Evolutionary conservation across 2,888 invertebrate genomes (phyloP), one percentile per base, ranked within the genome.

Genomic region (Dascillus cervinus): DNA sequence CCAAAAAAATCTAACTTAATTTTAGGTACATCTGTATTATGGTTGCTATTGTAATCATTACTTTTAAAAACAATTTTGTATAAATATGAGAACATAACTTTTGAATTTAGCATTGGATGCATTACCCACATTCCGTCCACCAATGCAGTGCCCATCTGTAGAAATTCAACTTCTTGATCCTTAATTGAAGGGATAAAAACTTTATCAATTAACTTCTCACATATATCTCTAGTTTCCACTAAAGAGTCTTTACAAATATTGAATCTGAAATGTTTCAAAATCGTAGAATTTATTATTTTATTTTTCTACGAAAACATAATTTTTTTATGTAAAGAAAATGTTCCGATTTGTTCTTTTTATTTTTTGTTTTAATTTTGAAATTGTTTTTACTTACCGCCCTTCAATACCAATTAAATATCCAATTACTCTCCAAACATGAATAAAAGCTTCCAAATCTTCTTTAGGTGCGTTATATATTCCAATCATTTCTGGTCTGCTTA

Each of bases 361-460:
- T 11, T 9, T 24, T 31, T 6, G 22, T 5, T 10, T n/a, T 13
- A 22, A 17, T 3, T 13, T 6, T 22, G 10, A n/a, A 10, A 6
- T 13, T 12, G 10, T 15, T 21, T n/a, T 15, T 34, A 51, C 58
- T 56, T 47, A 82, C 79, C 72, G 77, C 47, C 92, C 88, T 44
- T 86, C 76, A 37, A 92, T 76, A 2, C 94, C 94, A 41, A 92
- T 69, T 56, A 87, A 65, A 53, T 80, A 71, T 0, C 89, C 90
- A 24, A 92, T 69, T 1, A 84, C 81, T 39, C 80, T 74, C 92
- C 91, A 92, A 53, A 87, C 73, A 59, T 92, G 88, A 3, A 84
- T 66, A 39, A 85, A 82, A 1, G 78, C 82, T 28, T 83, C 81
- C 51, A 85, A 69, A 39, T 87, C 82, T 22, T 72, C 75, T 1